A percentile compares a stretch with the other conserved stretches of the same genome.
Evolutionary conservation across 2,113 vertebrate genomes (phyloP).

Genomic region (Calidris pugnax): DNA sequence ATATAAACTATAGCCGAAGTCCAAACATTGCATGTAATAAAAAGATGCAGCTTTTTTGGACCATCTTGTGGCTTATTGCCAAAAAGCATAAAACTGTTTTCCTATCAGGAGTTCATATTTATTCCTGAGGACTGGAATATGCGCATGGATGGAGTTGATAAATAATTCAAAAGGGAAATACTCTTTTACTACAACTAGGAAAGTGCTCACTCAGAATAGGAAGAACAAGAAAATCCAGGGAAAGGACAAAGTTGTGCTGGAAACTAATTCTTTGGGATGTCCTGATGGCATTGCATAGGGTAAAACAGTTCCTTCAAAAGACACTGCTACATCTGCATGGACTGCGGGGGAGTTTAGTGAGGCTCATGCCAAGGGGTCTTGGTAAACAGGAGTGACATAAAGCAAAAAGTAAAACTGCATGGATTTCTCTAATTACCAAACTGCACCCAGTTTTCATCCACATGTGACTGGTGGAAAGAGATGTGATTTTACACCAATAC

Average conservation of each 20-base stretch:
- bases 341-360: not conserved
- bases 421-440: not conserved
- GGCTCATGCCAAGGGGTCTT: not conserved
- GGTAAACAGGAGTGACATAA: not conserved
- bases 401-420: not conserved
- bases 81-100: slow-evolving; percentile 10
- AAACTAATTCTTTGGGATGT: not conserved
- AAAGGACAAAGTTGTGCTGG: not conserved
- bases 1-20: not conserved
- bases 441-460: not conserved
- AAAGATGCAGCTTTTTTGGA: not conserved
- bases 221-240: not conserved
- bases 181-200: slow-evolving; percentile 25
- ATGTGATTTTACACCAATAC: not conserved
- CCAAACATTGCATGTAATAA: not conserved
- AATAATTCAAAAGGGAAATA: slow-evolving; percentile 44
- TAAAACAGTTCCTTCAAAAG: not conserved
- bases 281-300: not conserved
- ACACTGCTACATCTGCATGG: not conserved
- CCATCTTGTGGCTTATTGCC: not conserved
- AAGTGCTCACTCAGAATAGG: not conserved
- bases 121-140: slow-evolving; percentile 22
- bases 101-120: not conserved
- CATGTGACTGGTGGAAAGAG: not conserved
- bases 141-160: not conserved